Conservation (phyloP, 1,140 invertebrate genomes). For the Geopemphigus sp. region DNA sequence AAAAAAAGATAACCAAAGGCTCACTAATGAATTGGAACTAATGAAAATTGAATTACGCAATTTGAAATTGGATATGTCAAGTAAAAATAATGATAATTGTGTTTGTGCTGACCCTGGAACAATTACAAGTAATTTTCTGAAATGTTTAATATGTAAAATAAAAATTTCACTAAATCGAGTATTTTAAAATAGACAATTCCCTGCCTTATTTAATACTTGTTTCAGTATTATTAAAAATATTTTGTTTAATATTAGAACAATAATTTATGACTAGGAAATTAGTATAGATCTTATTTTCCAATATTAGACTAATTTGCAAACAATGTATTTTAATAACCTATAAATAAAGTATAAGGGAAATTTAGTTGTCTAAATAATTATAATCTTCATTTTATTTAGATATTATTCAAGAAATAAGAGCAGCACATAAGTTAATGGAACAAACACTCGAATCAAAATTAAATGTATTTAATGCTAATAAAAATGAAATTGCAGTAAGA, state of each 20-base stretch:
- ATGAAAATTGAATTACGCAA: conserved; percentile 50
- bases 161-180: background rate
- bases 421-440: conserved; percentile 44
- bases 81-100: conserved; percentile 22
- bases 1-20: conserved; percentile 50
- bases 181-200: background rate
- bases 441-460: conserved; percentile 35
- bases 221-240: background rate
- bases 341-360: no score
- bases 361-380: background rate
- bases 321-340: no score
- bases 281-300: no score
- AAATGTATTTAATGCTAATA: conserved; percentile 20
- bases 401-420: conserved; percentile 47
- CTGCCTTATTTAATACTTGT: background rate
- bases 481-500: conserved; percentile 13
- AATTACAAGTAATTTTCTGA: conserved; percentile 26
- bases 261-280: background rate
- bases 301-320: no score
- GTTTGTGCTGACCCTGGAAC: conserved; percentile 28
- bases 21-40: conserved; percentile 50
- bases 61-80: conserved; percentile 50
- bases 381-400: conserved; percentile 9
- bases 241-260: background rate
- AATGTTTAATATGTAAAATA: background rate